phyloP scores from a whole-genome alignment of 2,113 vertebrate species.

The Aldabrachelys gigantea region DNA sequence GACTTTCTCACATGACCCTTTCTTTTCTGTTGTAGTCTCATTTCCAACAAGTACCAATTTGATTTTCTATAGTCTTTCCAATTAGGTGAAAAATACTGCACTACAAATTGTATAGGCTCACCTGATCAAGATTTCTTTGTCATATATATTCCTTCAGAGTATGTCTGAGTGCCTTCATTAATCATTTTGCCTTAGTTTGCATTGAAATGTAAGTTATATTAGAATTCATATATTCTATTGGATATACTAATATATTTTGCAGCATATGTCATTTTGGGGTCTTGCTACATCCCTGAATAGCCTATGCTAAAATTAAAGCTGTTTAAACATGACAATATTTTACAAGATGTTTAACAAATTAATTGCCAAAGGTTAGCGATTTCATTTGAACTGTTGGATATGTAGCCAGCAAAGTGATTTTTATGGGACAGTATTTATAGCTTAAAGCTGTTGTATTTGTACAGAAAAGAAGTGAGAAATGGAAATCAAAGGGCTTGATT shows the following conservation, averaged over 20 bases:
- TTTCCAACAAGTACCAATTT: constrained; percentile 3
- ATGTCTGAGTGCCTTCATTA: neutral
- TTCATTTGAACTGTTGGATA: neutral
- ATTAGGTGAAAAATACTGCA: neutral
- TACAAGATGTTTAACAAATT: constrained; percentile 34
- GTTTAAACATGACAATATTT: constrained; percentile 24
- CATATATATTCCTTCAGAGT: neutral
- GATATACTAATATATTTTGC: constrained; percentile 34
- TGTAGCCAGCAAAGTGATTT: neutral
- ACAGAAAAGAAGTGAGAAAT: neutral
- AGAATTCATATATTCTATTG: constrained; percentile 39
- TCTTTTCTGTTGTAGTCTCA: neutral
- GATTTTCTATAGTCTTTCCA: constrained; percentile 11
- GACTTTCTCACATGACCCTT: neutral
- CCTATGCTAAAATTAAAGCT: constrained; percentile 14
- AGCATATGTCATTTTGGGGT: constrained; percentile 33
- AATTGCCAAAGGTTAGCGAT: neutral
- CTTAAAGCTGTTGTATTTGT: neutral
- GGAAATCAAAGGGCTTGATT: neutral
- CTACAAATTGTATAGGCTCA: neutral
- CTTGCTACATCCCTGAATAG: constrained; percentile 10
- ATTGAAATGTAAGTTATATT: constrained; percentile 48
- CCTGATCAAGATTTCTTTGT: constrained; percentile 4
- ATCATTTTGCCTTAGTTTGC: neutral
- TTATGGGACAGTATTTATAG: neutral